Conservation (phyloP, 2,797 vertebrate genomes). For the Carduelis carduelis region DNA sequence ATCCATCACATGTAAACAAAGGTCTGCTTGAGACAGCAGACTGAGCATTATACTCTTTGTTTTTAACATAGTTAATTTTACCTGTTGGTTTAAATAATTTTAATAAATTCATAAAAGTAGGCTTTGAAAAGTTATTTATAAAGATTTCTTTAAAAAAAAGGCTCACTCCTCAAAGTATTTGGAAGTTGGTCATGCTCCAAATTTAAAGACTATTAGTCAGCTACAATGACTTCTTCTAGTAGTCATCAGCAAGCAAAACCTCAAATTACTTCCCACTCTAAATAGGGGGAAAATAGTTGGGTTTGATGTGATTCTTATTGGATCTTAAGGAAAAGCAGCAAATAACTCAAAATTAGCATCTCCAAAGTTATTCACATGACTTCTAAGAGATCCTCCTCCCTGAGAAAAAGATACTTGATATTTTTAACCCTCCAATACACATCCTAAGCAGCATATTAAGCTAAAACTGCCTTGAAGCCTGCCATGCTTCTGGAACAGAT, state of each 20-base stretch:
- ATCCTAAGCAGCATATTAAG: not conserved
- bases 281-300: not conserved
- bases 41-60: not conserved
- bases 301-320: not conserved
- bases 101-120: not conserved
- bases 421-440: not conserved
- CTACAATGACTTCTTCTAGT: not conserved
- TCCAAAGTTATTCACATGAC: not conserved
- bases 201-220: not conserved
- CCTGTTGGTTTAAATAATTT: not conserved
- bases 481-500: not conserved
- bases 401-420: not conserved
- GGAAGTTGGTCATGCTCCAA: not conserved
- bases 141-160: not conserved
- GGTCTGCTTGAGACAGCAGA: not conserved
- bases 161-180: not conserved
- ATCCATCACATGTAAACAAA: not conserved
- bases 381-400: not conserved
- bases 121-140: not conserved
- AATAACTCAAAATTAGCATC: not conserved
- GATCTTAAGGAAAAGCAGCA: not conserved
- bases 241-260: not conserved
- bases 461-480: not conserved
- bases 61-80: not conserved
- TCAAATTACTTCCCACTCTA: not conserved